Evolutionary conservation across 2,888 invertebrate species (phyloP).

Genomic region (Meiosimyza platycephala): DNA sequence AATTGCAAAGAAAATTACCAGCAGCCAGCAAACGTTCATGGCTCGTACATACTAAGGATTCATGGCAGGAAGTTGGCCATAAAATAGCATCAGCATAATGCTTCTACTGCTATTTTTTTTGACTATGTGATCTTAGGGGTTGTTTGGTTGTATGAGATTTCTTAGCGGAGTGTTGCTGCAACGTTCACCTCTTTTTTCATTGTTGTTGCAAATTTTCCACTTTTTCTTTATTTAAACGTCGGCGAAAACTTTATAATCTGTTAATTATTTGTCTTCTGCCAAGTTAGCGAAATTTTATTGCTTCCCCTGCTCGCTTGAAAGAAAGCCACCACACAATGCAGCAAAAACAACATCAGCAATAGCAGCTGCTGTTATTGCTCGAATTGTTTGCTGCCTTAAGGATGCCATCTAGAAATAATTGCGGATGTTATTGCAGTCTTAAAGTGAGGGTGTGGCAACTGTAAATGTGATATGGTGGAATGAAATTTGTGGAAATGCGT

Average conservation of each 20-base stretch:
- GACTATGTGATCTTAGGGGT: background rate
- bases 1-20: slow-evolving; percentile 43
- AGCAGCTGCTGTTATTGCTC: no score
- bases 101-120: slow-evolving; percentile 4
- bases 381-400: no score
- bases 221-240: slow-evolving; percentile 49
- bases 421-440: no score
- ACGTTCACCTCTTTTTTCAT: slow-evolving; percentile 10
- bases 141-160: background rate
- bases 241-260: slow-evolving; percentile 57
- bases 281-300: slow-evolving; percentile 51
- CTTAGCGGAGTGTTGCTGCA: background rate
- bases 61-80: slow-evolving; percentile 33
- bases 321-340: background rate
- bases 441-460: no score
- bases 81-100: slow-evolving; percentile 40
- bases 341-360: background rate
- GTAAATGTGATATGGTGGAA: no score
- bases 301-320: slow-evolving; percentile 37
- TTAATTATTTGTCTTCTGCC: slow-evolving; percentile 60
- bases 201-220: slow-evolving; percentile 32
- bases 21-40: slow-evolving; percentile 5
- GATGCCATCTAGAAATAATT: no score
- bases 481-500: no score
- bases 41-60: slow-evolving; percentile 11